These are phyloP conservation scores for Lampris incognitus DNA, from an alignment of 2,113 vertebrate genomes.

Conservation along the genomic window DNA sequence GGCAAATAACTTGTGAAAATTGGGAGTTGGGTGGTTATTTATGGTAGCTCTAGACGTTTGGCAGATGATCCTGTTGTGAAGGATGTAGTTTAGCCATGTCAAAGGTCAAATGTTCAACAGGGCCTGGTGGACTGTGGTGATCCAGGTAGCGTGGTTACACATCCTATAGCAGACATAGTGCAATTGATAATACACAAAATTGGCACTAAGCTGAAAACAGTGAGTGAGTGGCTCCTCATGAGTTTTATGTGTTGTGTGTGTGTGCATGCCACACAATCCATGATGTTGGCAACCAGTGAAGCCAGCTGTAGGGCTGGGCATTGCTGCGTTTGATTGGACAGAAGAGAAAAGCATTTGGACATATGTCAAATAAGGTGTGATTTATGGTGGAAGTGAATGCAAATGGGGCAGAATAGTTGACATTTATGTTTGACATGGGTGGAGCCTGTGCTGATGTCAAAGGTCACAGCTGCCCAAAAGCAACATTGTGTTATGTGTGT, in stretches of 20 bases:
- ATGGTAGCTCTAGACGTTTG: not conserved
- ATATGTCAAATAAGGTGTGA: not conserved
- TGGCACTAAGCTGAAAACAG: conserved; percentile 33
- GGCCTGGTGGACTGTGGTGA: conserved; percentile 22
- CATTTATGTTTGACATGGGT: too few species aligned
- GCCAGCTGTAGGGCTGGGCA: not conserved
- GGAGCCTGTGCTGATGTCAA: too few species aligned
- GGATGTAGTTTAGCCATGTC: not conserved
- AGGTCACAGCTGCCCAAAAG: too few species aligned
- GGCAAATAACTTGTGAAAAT: too few species aligned
- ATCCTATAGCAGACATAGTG: not conserved
- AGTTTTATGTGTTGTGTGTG: conserved; percentile 8
- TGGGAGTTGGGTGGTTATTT: too few species aligned
- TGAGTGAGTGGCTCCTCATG: conserved; percentile 36
- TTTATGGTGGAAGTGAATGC: too few species aligned
- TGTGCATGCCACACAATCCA: conserved; percentile 20
- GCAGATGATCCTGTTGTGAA: not conserved
- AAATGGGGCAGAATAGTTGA: too few species aligned
- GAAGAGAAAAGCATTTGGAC: conserved; percentile 17
- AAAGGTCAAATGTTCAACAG: conserved; percentile 38
- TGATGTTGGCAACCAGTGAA: conserved; percentile 12
- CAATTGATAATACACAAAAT: conserved; percentile 4
- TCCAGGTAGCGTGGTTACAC: conserved; percentile 13
- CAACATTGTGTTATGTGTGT: too few species aligned
- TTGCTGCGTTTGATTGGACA: not conserved